Evolutionary conservation across 2,797 vertebrate species (phyloP).

Genomic region (Chrosomus eos): DNA sequence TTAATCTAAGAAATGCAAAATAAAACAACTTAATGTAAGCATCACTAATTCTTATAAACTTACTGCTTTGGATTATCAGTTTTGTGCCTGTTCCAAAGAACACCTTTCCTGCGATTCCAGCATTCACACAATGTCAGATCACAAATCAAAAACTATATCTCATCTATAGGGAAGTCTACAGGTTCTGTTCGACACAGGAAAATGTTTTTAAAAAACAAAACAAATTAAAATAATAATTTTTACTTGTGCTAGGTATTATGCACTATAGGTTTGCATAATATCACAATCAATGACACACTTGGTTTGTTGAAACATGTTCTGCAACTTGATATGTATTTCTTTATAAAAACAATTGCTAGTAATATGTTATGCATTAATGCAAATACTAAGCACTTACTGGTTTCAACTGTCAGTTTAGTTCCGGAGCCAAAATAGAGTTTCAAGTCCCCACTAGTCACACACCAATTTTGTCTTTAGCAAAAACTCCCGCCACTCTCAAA

Average conservation of each 20-base stretch:
- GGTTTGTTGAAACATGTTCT: background rate
- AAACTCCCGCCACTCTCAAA: background rate
- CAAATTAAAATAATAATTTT: background rate
- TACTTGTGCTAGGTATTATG: background rate
- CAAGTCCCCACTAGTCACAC: constrained; percentile 58
- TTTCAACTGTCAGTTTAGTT: constrained; percentile 54
- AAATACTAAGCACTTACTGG: constrained; percentile 58
- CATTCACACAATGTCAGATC: constrained; percentile 24
- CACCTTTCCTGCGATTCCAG: constrained; percentile 25
- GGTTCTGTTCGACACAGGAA: background rate
- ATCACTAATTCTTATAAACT: constrained; percentile 1
- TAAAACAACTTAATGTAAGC: background rate
- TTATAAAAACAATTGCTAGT: background rate
- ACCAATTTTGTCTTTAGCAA: constrained; percentile 50
- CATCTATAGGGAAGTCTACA: background rate
- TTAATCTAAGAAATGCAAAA: background rate
- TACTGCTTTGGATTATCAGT: constrained; percentile 45
- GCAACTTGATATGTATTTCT: background rate
- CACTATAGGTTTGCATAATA: background rate
- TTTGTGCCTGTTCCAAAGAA: constrained; percentile 38
- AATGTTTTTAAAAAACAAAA: background rate
- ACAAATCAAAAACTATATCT: constrained; percentile 20
- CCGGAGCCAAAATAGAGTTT: constrained; percentile 59
- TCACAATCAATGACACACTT: background rate
- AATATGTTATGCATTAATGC: background rate